Conservation (phyloP, 2,797 vertebrate species). For the Hemitrygon akajei region DNA sequence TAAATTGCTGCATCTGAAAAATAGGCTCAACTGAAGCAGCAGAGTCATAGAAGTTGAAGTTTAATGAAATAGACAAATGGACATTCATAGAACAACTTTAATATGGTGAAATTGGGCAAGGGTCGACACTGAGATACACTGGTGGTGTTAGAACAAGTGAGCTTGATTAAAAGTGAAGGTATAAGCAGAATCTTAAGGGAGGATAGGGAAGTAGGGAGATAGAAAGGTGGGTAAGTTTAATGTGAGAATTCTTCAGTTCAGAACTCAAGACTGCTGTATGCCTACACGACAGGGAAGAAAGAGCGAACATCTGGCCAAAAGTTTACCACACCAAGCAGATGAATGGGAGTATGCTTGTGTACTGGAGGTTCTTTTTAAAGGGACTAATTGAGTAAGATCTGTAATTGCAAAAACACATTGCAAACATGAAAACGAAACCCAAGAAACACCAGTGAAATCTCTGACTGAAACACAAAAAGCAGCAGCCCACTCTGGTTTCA, state of each 20-base stretch:
- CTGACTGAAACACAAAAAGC: background rate
- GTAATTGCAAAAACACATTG: background rate
- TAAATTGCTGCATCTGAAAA: too few species aligned
- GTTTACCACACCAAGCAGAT: background rate
- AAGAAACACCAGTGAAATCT: background rate
- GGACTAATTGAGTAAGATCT: background rate
- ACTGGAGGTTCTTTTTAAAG: background rate
- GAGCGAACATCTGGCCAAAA: background rate
- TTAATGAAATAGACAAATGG: background rate
- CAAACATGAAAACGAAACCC: background rate
- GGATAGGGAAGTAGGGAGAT: background rate
- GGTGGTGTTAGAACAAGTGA: background rate
- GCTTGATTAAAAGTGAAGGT: background rate
- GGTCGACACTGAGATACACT: background rate
- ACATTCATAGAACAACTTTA: too few species aligned
- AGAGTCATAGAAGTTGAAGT: background rate
- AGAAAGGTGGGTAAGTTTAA: background rate
- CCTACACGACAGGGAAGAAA: too few species aligned
- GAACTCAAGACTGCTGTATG: background rate
- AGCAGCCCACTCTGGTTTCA: background rate
- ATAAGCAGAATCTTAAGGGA: background rate
- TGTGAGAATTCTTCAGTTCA: background rate
- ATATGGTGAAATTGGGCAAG: background rate
- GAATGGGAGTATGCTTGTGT: background rate
- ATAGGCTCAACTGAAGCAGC: background rate